phyloP scores from a whole-genome alignment of 2,797 vertebrate genomes.

The Ctenosaura bakeri region DNA sequence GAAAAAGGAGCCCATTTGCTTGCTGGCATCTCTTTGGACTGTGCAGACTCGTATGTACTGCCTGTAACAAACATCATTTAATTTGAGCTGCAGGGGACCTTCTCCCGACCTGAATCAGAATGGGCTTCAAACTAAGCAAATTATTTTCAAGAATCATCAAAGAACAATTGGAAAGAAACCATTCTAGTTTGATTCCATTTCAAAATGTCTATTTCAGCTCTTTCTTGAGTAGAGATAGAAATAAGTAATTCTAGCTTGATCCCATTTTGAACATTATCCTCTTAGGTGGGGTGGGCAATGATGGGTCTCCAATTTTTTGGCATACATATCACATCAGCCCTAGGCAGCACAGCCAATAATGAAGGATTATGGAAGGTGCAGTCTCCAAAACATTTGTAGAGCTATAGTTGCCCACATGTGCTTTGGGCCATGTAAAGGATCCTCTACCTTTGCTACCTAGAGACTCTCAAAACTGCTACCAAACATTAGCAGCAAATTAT shows the following conservation, averaged over 20 bases:
- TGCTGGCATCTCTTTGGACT: background rate
- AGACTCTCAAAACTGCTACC: too few species aligned
- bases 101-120: background rate
- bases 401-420: background rate
- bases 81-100: background rate
- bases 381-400: background rate
- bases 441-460: too few species aligned
- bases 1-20: background rate
- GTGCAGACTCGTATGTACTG: background rate
- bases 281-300: background rate
- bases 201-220: background rate
- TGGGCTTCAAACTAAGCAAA: background rate
- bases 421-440: background rate
- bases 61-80: background rate
- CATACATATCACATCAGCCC: background rate
- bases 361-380: background rate
- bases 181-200: background rate
- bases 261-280: background rate
- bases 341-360: background rate
- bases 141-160: background rate
- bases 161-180: background rate
- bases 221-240: background rate
- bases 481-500: background rate
- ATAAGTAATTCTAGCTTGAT: background rate
- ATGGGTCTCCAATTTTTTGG: background rate